A percentile compares a stretch with the other conserved stretches of the same genome.
Evolutionary conservation across 2,113 vertebrate genomes (phyloP).

Genomic region (Rhabdomys dilectus): DNA sequence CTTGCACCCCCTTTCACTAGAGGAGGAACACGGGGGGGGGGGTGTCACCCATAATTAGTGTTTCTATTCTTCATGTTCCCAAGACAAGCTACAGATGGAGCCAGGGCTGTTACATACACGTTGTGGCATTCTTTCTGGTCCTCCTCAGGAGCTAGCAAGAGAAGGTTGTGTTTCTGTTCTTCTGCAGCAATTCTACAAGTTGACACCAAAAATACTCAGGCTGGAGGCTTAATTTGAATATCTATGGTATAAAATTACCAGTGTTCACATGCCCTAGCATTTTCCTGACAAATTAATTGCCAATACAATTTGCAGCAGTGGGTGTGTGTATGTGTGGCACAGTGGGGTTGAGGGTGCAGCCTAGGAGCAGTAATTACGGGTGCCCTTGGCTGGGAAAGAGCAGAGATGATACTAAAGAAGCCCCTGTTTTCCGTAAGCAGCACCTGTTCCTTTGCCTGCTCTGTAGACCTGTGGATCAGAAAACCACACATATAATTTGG

Average conservation of each 20-base stretch:
- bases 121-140: conserved; percentile 8
- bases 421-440: conserved; percentile 28
- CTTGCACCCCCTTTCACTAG: background rate
- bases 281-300: conserved; percentile 84
- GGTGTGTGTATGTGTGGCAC: conserved; percentile 9
- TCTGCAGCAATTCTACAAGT: conserved; percentile 59
- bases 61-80: conserved; percentile 68
- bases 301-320: conserved; percentile 69
- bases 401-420: conserved; percentile 50
- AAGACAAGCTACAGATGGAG: conserved; percentile 64
- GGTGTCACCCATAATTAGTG: conserved; percentile 72
- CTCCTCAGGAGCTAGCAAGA: conserved; percentile 34
- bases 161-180: conserved; percentile 63
- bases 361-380: conserved; percentile 70
- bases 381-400: conserved; percentile 44
- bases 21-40: conserved; percentile 52
- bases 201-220: conserved; percentile 75
- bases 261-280: conserved; percentile 78
- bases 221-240: conserved; percentile 80
- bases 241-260: conserved; percentile 81
- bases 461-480: background rate
- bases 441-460: conserved; percentile 55
- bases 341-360: conserved; percentile 68
- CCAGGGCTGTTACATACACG: conserved; percentile 36
- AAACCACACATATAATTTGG: conserved; percentile 33